phyloP scores from a whole-genome alignment of 2,113 vertebrate genomes.

The Ammodytes dubius region DNA sequence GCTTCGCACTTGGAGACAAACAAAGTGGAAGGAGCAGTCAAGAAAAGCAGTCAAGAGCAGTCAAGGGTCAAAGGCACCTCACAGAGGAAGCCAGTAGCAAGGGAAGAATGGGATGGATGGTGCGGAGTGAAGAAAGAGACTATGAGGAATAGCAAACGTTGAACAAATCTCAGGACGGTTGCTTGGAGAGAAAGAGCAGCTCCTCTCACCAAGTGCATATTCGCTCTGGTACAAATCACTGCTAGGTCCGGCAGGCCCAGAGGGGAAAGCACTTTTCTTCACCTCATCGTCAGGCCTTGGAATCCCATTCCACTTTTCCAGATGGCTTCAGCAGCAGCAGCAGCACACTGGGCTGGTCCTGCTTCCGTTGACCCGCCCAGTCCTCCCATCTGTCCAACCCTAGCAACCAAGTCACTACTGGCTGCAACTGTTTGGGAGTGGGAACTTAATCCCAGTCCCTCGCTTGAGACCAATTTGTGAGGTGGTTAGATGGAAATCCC shows the following conservation, averaged over 20 bases:
- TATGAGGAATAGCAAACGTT: constrained; percentile 53
- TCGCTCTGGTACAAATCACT: constrained; percentile 81
- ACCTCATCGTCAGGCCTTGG: constrained; percentile 80
- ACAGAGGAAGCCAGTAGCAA: constrained; percentile 22
- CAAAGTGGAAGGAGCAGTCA: constrained; percentile 42
- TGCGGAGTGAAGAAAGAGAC: constrained; percentile 40
- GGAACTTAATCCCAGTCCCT: constrained; percentile 72
- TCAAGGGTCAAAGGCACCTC: constrained; percentile 43
- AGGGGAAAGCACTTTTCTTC: constrained; percentile 85
- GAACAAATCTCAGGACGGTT: constrained; percentile 67
- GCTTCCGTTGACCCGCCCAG: constrained; percentile 70
- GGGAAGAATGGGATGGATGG: constrained; percentile 21
- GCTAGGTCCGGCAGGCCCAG: constrained; percentile 67
- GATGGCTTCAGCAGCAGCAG: constrained; percentile 79
- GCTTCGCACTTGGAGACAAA: constrained; percentile 29
- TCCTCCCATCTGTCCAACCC: constrained; percentile 76
- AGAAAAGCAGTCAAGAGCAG: constrained; percentile 21
- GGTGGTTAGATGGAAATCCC: constrained; percentile 64
- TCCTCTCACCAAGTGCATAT: constrained; percentile 55
- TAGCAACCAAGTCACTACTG: constrained; percentile 59
- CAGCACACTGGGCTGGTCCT: constrained; percentile 72
- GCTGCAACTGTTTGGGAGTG: constrained; percentile 67
- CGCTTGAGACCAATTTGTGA: constrained; percentile 72
- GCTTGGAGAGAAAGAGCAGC: constrained; percentile 57
- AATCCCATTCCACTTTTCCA: constrained; percentile 82